A percentile compares a stretch with the other conserved stretches of the same genome.
phyloP scores from a whole-genome alignment of 2,888 invertebrate species.

The Ennomos erosarius region DNA sequence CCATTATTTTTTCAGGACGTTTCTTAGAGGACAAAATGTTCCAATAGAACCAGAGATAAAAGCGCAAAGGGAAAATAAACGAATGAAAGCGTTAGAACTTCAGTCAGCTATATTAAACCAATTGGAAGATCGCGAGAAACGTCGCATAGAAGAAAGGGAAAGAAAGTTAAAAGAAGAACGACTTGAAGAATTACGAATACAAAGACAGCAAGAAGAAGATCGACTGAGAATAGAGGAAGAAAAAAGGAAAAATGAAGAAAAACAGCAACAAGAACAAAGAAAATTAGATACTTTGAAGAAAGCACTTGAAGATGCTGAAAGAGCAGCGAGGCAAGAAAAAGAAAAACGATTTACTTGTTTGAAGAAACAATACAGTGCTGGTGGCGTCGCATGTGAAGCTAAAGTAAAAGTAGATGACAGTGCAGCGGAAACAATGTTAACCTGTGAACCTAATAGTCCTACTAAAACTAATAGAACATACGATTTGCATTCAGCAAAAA shows the following conservation, averaged over 20 bases:
- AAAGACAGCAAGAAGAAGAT: constrained; percentile 90
- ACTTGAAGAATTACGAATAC: constrained; percentile 91
- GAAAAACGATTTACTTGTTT: constrained; percentile 77
- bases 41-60: constrained; percentile 92
- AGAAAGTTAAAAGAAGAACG: constrained; percentile 90
- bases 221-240: constrained; percentile 89
- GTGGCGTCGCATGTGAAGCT: constrained; percentile 47
- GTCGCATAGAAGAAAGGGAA: constrained; percentile 91
- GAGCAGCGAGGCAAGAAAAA: constrained; percentile 89
- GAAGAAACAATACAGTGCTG: constrained; percentile 56
- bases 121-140: constrained; percentile 92
- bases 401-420: constrained; percentile 55
- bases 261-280: constrained; percentile 89
- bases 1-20: constrained; percentile 75
- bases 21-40: constrained; percentile 94
- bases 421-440: constrained; percentile 46
- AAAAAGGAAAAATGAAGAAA: constrained; percentile 87
- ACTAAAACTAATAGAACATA: constrained; percentile 75
- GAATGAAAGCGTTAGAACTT: constrained; percentile 93
- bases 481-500: constrained; percentile 73
- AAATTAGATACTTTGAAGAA: constrained; percentile 91
- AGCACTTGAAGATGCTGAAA: constrained; percentile 91
- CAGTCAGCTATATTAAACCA: constrained; percentile 95
- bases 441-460: constrained; percentile 62
- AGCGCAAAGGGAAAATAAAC: constrained; percentile 92